Percentiles rank a stretch among this genome's conserved stretches.
phyloP scores from a whole-genome alignment of 2,113 vertebrate species.

The Archilochus colubris region DNA sequence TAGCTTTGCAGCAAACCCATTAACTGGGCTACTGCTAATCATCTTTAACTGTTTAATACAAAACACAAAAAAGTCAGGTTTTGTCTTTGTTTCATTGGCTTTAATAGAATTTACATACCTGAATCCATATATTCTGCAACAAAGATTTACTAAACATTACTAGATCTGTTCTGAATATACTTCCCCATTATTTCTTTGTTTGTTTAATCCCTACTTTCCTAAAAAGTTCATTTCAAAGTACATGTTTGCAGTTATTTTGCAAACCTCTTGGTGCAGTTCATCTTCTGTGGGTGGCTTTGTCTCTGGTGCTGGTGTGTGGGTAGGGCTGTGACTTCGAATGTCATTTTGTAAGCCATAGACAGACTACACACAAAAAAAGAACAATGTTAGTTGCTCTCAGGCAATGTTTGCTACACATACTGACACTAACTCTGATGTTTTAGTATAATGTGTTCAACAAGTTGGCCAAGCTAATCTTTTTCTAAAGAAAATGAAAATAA shows the following conservation, averaged over 20 bases:
- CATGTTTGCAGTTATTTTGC: neutral
- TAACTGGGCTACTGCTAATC: neutral
- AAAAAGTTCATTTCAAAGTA: neutral
- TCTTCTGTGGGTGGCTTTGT: conserved; percentile 93
- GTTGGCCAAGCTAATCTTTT: neutral
- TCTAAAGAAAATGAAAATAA: neutral
- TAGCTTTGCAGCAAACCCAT: neutral
- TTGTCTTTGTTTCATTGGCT: neutral
- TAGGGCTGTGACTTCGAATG: conserved; percentile 92
- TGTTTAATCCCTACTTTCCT: neutral
- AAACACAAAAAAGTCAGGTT: neutral
- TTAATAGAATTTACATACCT: neutral
- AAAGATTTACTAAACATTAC: neutral
- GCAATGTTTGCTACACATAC: neutral
- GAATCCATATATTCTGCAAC: neutral
- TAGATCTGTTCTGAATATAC: neutral
- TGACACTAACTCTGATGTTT: neutral
- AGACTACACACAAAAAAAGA: conserved; percentile 78
- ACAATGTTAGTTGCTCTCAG: conserved; percentile 17
- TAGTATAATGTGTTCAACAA: neutral
- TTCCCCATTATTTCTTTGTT: neutral
- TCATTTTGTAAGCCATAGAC: conserved; percentile 97
- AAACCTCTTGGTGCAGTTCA: conserved; percentile 92
- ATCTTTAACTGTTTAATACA: neutral
- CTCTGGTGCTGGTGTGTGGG: conserved; percentile 90